Evolutionary conservation across 2,113 vertebrate genomes (phyloP), one percentile per base, ranked within the genome.

Genomic region (Amazona guildingii): DNA sequence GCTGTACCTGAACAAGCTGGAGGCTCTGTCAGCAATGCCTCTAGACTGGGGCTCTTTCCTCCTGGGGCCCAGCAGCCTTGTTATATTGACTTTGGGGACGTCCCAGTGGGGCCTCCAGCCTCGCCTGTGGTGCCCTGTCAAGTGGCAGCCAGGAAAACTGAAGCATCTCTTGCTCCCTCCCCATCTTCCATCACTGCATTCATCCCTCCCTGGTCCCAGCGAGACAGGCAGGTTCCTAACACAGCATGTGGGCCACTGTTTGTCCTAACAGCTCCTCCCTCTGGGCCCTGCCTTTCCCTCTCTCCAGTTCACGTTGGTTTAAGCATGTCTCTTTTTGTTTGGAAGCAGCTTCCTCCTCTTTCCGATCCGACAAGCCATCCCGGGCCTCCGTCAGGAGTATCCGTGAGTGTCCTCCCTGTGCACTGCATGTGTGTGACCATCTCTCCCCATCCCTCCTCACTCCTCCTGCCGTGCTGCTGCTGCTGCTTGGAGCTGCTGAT

Each of bases 291-390:
- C 94, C 83, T 90, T 81, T 3, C 46, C 94, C 86, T 28, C 35
- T 13, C 21, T 21, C 92, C 90, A 14, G 1, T 82, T 63, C 62
- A 27, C 5, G 0, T 62, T 18, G 91, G 17, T 95, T 91, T 86
- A 97, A 97, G 97, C 95, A 96, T 94, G 95, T 96, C 70, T 86
- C 77, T 93, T 91, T 95, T 86, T 94, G 85, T 96, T 92, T 93
- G 73, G 72, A 62, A 94, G 77, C 98, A 99, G 98, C 98, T 97
- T 98, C 98, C 5, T 95, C 97, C 37, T 98, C 97, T 87, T 98
- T 98, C 96, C 98, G 98, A 52, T 97, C 97, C 7, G 98, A 98
- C 91, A 98, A 98, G 96, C 97, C 98, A 29, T 90, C 91, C 85
- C 97, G 98, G 93, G 92, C 97, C 67, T 97, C 98, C 82, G 95